Conservation (phyloP, 1,140 invertebrate species). For the Tenebrio molitor region DNA sequence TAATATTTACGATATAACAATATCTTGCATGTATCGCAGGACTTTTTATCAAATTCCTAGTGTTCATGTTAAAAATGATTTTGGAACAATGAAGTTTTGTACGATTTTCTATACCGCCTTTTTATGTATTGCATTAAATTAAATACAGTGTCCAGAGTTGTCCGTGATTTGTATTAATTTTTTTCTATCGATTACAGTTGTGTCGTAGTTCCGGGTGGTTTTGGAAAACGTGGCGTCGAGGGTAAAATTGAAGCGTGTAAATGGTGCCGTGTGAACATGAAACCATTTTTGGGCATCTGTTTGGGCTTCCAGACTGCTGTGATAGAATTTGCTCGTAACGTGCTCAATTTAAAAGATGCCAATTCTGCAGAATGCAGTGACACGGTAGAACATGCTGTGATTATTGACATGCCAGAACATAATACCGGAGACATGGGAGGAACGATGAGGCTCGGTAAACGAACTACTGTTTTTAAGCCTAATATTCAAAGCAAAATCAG, state of each 20-base stretch:
- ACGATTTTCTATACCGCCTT: no score
- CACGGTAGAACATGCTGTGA: slow-evolving; percentile 80
- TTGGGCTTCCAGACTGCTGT: slow-evolving; percentile 97
- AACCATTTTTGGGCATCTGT: slow-evolving; percentile 96
- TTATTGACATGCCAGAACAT: slow-evolving; percentile 99
- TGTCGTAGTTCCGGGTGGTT: slow-evolving; percentile 91
- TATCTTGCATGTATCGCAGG: no score
- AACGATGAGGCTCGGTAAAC: slow-evolving; percentile 97
- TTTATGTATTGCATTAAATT: no score
- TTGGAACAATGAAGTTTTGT: no score
- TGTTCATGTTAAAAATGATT: no score
- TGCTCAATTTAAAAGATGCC: slow-evolving; percentile 82
- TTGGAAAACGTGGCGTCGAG: slow-evolving; percentile 95
- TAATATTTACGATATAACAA: no score
- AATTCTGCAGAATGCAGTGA: slow-evolving; percentile 91
- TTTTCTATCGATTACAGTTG: no score
- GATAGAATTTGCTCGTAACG: slow-evolving; percentile 96
- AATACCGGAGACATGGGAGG: slow-evolving; percentile 94
- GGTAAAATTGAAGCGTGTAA: slow-evolving; percentile 95
- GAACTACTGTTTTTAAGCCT: slow-evolving; percentile 85
- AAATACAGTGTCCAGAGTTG: no score
- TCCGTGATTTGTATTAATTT: no score
- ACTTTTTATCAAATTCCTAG: no score
- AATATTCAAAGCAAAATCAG: slow-evolving; percentile 74
- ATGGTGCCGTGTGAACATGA: slow-evolving; percentile 92